Evolutionary conservation across 2,113 vertebrate species (phyloP).

Genomic region (Cryptomyrus ogoouensis): DNA sequence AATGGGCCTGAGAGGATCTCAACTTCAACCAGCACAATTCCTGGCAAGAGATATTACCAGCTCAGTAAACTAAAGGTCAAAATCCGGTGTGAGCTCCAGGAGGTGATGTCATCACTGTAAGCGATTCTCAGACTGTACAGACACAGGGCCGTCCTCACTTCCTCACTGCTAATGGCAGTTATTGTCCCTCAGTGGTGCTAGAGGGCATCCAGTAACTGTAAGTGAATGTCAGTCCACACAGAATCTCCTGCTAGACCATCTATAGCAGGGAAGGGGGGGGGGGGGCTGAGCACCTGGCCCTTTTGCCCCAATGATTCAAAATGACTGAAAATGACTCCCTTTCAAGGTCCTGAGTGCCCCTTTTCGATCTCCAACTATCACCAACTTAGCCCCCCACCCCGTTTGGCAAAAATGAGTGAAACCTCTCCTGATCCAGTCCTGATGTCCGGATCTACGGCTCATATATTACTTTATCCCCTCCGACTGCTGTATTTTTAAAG

Average conservation of each 20-base stretch:
- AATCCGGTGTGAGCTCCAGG: not conserved
- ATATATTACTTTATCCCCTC: not conserved
- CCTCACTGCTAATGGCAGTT: not conserved
- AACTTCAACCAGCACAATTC: not conserved
- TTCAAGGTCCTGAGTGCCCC: not conserved
- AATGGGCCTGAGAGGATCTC: not conserved
- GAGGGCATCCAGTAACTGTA: not conserved
- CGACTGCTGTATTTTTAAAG: not conserved
- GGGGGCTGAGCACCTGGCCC: not conserved
- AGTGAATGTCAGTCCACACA: not conserved
- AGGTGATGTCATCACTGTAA: not conserved
- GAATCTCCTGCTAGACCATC: not conserved
- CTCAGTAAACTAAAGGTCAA: not conserved
- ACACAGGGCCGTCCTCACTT: not conserved
- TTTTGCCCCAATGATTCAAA: not conserved
- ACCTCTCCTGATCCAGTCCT: not conserved
- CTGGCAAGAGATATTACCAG: not conserved
- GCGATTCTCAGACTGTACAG: not conserved
- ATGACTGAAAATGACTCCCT: not conserved
- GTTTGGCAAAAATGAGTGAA: not conserved
- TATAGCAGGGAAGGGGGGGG: not conserved
- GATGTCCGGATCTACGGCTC: not conserved
- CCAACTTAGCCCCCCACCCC: not conserved
- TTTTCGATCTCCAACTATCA: not conserved
- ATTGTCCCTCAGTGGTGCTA: not conserved